phyloP scores from a whole-genome alignment of 2,797 vertebrate genomes.

The Hydrophis major region DNA sequence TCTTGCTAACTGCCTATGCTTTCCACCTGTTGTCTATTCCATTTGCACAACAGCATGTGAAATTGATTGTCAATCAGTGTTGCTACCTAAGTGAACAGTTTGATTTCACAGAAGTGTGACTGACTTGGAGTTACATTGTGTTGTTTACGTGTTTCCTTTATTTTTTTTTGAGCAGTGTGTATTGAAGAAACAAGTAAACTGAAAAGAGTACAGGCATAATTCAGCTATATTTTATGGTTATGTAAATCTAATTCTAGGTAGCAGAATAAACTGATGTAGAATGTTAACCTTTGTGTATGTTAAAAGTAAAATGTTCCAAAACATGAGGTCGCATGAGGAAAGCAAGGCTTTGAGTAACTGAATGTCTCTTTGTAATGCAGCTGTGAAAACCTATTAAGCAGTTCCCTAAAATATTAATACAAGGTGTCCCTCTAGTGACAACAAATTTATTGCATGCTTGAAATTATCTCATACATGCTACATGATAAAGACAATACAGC shows the following conservation, averaged over 20 bases:
- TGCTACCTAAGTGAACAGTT: too few relatives aligned
- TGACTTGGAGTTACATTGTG: too few relatives aligned
- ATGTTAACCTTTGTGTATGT: not conserved
- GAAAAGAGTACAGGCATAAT: not conserved
- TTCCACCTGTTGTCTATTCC: too few relatives aligned
- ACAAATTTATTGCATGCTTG: not conserved
- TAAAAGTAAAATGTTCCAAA: not conserved
- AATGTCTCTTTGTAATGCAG: not conserved
- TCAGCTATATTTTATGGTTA: not conserved
- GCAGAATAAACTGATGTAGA: not conserved
- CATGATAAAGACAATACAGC: not conserved
- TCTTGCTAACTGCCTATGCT: too few relatives aligned
- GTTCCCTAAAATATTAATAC: constrained; percentile 20
- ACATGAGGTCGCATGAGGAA: not conserved
- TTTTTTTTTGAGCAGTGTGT: too few relatives aligned
- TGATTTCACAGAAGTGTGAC: too few relatives aligned
- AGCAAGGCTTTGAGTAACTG: not conserved
- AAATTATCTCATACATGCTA: not conserved
- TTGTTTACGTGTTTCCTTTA: too few relatives aligned
- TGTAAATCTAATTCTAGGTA: not conserved
- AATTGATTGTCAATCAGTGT: too few relatives aligned
- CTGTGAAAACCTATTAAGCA: not conserved
- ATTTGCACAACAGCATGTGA: too few relatives aligned
- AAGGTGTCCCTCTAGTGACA: constrained; percentile 37
- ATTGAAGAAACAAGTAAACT: not conserved